A percentile compares a stretch with the other conserved stretches of the same genome.
Evolutionary conservation across 2,797 vertebrate genomes (phyloP).

Genomic region (Myotis vivesi): DNA sequence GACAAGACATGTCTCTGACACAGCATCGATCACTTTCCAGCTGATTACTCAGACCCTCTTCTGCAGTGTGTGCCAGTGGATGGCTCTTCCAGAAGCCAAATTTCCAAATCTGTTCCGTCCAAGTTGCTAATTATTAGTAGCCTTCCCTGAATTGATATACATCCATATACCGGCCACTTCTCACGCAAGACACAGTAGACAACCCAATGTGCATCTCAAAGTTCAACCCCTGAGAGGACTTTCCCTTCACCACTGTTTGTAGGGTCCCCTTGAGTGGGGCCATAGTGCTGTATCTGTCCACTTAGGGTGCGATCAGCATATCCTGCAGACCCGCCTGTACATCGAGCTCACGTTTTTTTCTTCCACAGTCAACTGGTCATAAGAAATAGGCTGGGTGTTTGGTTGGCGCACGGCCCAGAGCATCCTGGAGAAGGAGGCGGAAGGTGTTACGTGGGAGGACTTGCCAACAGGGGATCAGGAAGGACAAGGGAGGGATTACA

Average conservation of each 20-base stretch:
- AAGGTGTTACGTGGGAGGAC: conserved; percentile 85
- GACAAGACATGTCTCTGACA: neutral
- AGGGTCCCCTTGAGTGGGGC: neutral
- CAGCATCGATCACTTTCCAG: neutral
- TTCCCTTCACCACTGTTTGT: neutral
- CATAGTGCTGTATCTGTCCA: neutral
- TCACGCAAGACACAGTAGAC: neutral
- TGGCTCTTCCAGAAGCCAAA: neutral
- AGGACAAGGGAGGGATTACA: conserved; percentile 49
- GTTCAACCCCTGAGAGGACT: neutral
- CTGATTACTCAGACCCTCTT: neutral
- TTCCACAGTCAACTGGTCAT: neutral
- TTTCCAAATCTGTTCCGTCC: neutral
- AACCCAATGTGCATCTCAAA: neutral
- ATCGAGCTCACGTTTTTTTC: neutral
- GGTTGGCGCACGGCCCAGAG: conserved; percentile 93
- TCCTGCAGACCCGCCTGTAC: neutral
- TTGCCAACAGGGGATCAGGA: conserved; percentile 80
- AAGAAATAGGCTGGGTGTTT: conserved; percentile 77
- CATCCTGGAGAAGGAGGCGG: conserved; percentile 90
- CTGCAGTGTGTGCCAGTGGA: neutral
- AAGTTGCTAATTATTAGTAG: neutral
- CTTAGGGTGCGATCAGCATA: neutral
- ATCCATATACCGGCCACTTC: neutral
- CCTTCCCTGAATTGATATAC: neutral